Evolutionary conservation across 2,888 invertebrate species (phyloP), one percentile per base, ranked within the genome.

Genomic region (Sphecodes monilicornis): DNA sequence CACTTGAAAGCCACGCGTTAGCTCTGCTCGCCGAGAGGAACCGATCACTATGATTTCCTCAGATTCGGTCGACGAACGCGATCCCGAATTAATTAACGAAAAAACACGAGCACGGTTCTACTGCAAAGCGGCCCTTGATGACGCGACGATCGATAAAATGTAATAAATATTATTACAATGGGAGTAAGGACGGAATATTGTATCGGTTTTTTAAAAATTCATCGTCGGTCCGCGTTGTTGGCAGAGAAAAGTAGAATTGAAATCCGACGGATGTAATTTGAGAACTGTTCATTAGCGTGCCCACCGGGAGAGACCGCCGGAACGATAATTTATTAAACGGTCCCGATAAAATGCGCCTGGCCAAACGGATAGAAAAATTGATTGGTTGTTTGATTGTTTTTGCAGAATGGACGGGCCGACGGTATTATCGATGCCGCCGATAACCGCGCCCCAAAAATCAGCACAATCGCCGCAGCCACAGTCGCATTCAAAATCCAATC

Each of bases 401-500:
- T 85, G 80, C 90, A 91, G 82, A 89, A 96, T 96, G 90, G 96
- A 96, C 95, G 96, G 96, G 92, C 95, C 96, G 73, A 96, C 96
- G 36, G 91, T 93, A 86, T 88, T 93, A 82, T 91, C 93, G 81
- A 95, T 96, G 91, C 92, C 95, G 95, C 86, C 94, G 95, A 86
- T 95, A 95, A 88, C 91, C 95, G 11, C 91, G 95, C 76, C 96
- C 95, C 92, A 94, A 95, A 66, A 91, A 92, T 95, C 96, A 85
- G 90, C 95, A 16, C 96, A 96, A 78, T 95, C 93, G 68, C 89
- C 93, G 54, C 93, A 92, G 84, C 92, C 93, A 81, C 96, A 96
- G 91, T 93, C 96, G 74, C 95, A 94, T 88, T 94, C 95, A 54
- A 96, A 96, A 94, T 96, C 96, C 18, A 96, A 96, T 92, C 96